Evolutionary conservation across 2,113 vertebrate genomes (phyloP).

Genomic region (Tiliqua scincoides): DNA sequence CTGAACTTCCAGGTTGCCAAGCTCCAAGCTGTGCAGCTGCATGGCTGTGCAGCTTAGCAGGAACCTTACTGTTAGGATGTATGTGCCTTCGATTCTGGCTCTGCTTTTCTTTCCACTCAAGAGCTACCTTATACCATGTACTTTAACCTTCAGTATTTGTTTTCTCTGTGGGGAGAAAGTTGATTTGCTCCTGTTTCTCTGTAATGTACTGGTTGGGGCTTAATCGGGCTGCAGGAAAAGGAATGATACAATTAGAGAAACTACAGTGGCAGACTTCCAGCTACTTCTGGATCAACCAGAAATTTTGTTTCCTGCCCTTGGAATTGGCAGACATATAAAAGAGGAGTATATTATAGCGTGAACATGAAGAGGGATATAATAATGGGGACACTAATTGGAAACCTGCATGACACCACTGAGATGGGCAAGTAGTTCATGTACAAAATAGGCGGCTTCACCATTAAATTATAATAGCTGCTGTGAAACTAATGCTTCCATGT

Average conservation of each 20-base stretch:
- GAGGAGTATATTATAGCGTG: too few species aligned
- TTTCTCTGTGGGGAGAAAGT: neutral
- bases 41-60: too few species aligned
- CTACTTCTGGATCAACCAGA: neutral
- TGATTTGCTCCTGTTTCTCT: neutral
- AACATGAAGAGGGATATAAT: too few species aligned
- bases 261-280: neutral
- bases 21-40: too few species aligned
- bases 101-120: neutral
- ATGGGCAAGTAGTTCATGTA: neutral
- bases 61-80: too few species aligned
- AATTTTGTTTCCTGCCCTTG: neutral
- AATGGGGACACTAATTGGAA: too few species aligned
- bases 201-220: neutral
- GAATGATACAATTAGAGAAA: neutral
- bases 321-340: neutral
- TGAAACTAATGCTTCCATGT: constrained; percentile 51
- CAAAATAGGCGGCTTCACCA: neutral
- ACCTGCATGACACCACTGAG: neutral
- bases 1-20: too few species aligned
- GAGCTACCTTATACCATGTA: neutral
- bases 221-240: neutral
- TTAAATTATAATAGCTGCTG: constrained; percentile 23
- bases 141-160: neutral
- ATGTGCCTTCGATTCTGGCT: neutral